phyloP scores from a whole-genome alignment of 2,797 vertebrate species.

The Tangara arthus region DNA sequence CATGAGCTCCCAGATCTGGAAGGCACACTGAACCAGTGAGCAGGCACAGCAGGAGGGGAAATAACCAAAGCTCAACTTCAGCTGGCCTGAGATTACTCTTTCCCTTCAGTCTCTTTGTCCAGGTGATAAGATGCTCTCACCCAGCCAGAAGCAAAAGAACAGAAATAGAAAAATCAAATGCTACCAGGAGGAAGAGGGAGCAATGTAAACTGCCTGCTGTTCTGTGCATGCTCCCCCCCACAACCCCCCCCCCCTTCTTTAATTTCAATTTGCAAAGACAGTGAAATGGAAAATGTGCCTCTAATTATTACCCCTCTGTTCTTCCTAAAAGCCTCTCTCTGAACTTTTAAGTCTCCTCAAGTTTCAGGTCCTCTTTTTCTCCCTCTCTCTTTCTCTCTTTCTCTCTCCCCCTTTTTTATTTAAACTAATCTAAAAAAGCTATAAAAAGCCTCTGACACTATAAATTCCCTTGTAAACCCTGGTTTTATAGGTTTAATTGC shows the following conservation, averaged over 20 bases:
- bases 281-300: conserved; percentile 72
- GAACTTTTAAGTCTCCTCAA: conserved; percentile 79
- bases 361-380: conserved; percentile 74
- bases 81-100: background rate
- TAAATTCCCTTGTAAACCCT: conserved; percentile 82
- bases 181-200: background rate
- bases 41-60: background rate
- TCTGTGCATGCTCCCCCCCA: background rate
- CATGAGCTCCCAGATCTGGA: background rate
- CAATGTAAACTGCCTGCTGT: background rate
- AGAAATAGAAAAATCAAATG: background rate
- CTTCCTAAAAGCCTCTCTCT: conserved; percentile 77
- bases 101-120: background rate
- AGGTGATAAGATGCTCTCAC: background rate
- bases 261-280: conserved; percentile 69
- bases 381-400: conserved; percentile 49
- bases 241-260: background rate
- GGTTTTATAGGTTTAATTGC: conserved; percentile 83
- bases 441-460: conserved; percentile 82
- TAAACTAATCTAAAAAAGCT: conserved; percentile 83
- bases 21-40: background rate
- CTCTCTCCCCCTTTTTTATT: conserved; percentile 69
- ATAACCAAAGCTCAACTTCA: background rate
- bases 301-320: conserved; percentile 70
- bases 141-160: background rate